These are phyloP conservation scores for Phrynocephalus vlangalii DNA, from an alignment of 2,797 vertebrate genomes.

Conservation along the genomic window DNA sequence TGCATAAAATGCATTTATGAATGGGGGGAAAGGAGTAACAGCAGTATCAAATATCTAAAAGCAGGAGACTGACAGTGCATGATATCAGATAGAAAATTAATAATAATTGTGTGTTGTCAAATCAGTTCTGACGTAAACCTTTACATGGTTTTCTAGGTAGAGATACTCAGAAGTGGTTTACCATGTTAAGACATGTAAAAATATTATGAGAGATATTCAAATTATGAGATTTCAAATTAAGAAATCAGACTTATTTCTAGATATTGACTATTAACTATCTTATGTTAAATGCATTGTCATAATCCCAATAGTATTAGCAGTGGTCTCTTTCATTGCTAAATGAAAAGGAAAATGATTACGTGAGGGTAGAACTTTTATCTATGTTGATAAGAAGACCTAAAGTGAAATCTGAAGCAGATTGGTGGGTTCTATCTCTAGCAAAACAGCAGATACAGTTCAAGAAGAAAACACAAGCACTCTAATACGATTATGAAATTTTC, in stretches of 20 bases:
- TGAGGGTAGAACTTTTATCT: background rate
- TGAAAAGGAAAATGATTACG: background rate
- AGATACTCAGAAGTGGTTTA: too few species aligned
- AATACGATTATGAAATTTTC: conserved; percentile 12
- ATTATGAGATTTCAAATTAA: conserved; percentile 22
- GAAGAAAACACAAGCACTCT: background rate
- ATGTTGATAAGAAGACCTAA: background rate
- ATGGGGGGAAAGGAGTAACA: background rate
- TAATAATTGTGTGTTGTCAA: too few species aligned
- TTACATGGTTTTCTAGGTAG: too few species aligned
- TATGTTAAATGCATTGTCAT: background rate
- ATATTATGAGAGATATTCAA: background rate
- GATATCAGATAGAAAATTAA: background rate
- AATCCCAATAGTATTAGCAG: background rate
- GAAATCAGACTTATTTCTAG: conserved; percentile 33
- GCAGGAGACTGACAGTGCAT: background rate
- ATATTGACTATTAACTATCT: conserved; percentile 22
- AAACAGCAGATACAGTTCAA: background rate
- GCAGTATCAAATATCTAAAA: background rate
- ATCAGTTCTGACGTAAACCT: too few species aligned
- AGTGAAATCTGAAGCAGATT: conserved; percentile 1
- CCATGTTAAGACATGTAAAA: background rate
- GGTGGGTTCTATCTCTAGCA: background rate
- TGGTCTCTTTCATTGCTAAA: background rate
- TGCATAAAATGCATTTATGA: background rate